Conservation (phyloP, 2,888 invertebrate species). For the Drosophila borborema region DNA sequence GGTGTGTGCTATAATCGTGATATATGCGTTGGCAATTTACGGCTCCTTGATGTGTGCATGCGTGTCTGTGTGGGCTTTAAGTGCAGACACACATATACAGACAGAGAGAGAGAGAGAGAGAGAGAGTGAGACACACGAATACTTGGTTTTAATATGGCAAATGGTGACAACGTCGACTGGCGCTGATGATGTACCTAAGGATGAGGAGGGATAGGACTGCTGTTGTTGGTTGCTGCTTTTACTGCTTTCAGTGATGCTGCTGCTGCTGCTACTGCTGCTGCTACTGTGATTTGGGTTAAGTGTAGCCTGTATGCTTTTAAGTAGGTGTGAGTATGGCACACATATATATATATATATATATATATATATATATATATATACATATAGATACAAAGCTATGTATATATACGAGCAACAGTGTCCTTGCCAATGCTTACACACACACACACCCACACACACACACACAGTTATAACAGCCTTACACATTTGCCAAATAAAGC, state of each 20-base stretch:
- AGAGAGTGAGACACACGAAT: slow-evolving; percentile 8
- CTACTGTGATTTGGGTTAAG: slow-evolving; percentile 78
- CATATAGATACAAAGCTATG: slow-evolving; percentile 5
- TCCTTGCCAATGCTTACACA: slow-evolving; percentile 60
- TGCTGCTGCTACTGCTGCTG: slow-evolving; percentile 26
- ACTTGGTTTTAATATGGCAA: slow-evolving; percentile 68
- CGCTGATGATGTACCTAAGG: slow-evolving; percentile 39
- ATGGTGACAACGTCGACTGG: slow-evolving; percentile 62
- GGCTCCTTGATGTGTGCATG: slow-evolving; percentile 40
- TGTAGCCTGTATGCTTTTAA: slow-evolving; percentile 77
- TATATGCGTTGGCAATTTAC: slow-evolving; percentile 77
- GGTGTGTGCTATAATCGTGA: slow-evolving; percentile 64
- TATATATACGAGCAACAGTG: slow-evolving; percentile 40
- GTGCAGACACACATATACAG: slow-evolving; percentile 19
- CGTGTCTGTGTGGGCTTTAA: slow-evolving; percentile 39
- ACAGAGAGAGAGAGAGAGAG: not conserved
- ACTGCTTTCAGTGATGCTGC: slow-evolving; percentile 16
- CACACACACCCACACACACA: slow-evolving; percentile 3
- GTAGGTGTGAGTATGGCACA: slow-evolving; percentile 60
- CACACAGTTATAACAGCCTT: slow-evolving; percentile 18
- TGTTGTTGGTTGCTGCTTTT: slow-evolving; percentile 25
- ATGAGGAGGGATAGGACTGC: slow-evolving; percentile 33
- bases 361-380: slow-evolving; percentile 8
- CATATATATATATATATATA: slow-evolving; percentile 15
- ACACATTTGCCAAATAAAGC: slow-evolving; percentile 78